phyloP scores from a whole-genome alignment of 2,797 vertebrate genomes.

The Margarornis squamiger region DNA sequence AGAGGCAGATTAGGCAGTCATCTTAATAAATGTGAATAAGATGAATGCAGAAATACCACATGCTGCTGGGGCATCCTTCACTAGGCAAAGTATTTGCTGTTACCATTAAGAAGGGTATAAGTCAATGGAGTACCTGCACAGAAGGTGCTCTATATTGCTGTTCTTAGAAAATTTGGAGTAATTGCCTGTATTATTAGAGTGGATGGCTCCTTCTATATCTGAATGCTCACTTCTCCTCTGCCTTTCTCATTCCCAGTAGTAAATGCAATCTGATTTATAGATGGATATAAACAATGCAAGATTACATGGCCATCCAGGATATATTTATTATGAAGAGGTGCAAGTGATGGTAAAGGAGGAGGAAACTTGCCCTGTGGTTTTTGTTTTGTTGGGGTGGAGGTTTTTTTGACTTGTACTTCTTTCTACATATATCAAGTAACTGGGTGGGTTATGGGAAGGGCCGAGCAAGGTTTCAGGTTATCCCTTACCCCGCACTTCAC shows the following conservation, averaged over 20 bases:
- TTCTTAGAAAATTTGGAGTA: not conserved
- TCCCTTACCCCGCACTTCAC: not conserved
- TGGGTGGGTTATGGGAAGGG: not conserved
- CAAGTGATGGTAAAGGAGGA: not conserved
- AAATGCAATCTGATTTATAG: not conserved
- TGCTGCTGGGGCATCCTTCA: not conserved
- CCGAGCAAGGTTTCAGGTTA: not conserved
- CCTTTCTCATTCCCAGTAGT: not conserved
- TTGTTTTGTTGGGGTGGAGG: not conserved
- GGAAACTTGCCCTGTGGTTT: not conserved
- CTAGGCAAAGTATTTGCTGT: not conserved
- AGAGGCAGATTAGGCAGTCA: slow-evolving; percentile 11
- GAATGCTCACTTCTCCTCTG: not conserved
- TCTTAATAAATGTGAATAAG: slow-evolving; percentile 36
- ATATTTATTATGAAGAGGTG: not conserved
- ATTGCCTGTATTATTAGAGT: slow-evolving; percentile 42
- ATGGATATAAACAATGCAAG: not conserved
- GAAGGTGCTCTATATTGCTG: not conserved
- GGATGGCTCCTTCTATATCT: not conserved
- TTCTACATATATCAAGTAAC: not conserved
- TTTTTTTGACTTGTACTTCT: not conserved
- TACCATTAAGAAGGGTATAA: not conserved
- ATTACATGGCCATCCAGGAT: not conserved
- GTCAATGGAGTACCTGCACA: not conserved
- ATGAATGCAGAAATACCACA: slow-evolving; percentile 12